These are phyloP conservation scores for Hypotaenidia philippensis DNA, from an alignment of 2,797 vertebrate species.

Conservation along the genomic window DNA sequence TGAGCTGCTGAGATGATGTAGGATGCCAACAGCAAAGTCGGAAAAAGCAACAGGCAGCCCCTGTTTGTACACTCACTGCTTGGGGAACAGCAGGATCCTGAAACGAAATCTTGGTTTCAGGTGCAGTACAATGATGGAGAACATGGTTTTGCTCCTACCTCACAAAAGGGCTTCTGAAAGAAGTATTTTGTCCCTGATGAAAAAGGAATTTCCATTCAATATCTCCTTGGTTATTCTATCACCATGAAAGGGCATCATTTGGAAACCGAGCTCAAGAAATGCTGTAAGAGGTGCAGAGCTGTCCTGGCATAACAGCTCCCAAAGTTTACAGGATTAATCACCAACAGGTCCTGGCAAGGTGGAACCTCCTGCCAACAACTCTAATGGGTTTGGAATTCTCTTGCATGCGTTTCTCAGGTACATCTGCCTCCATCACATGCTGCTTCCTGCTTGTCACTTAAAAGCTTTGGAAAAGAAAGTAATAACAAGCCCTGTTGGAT, in stretches of 20 bases:
- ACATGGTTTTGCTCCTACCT: background rate
- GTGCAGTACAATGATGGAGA: background rate
- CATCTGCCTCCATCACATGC: constrained; percentile 5
- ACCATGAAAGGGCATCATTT: background rate
- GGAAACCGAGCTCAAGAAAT: background rate
- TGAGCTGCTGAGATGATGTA: fast-evolving
- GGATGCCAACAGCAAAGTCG: background rate
- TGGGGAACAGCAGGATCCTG: background rate
- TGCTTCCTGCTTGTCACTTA: background rate
- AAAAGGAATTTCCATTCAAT: background rate
- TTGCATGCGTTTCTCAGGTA: background rate
- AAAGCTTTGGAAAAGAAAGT: background rate
- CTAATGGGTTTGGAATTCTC: constrained; percentile 40
- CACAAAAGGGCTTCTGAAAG: background rate
- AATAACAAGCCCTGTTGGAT: background rate
- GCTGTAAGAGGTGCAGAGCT: background rate
- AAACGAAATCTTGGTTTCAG: background rate
- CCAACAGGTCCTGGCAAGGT: constrained; percentile 26
- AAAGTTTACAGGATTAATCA: background rate
- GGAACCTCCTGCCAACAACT: constrained; percentile 5
- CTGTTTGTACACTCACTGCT: fast-evolving
- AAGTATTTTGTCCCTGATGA: background rate
- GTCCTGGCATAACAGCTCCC: constrained; percentile 17
- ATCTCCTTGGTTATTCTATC: background rate
- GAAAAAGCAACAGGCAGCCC: background rate